Evolutionary conservation across 2,797 vertebrate species (phyloP), one percentile per base, ranked within the genome.

Genomic region (Argya squamiceps): DNA sequence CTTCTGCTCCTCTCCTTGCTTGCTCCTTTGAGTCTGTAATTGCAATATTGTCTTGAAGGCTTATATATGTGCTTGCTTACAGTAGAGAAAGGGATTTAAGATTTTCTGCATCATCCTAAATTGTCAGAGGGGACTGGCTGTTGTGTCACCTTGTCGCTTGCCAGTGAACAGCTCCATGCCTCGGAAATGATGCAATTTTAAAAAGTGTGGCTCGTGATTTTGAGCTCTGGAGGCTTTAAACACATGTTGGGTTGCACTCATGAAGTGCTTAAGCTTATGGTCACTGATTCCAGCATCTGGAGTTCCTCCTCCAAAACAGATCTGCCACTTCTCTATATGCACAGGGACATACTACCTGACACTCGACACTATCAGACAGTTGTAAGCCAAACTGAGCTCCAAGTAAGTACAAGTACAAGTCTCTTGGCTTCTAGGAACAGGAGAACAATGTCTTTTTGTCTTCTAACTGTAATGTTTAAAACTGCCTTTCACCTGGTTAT

Each of bases 361-460:
- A 26, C 16, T n/a, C 78, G 49, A 60, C 16, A 5, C 21, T 77
- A 1, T 70, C 37, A 29, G 87, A 16, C 23, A 20, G 32, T 88
- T 94, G 53, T 56, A 52, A 92, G 37, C 49, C 37, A 58, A 49
- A 55, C 16, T 5, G 47, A 92, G 67, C 80, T 84, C 34, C 36
- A 76, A 62, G 32, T 62, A 70, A 82, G 60, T 76, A 49, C 52
- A n/a, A n/a, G n/a, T n/a, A n/a, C n/a, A n/a, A n/a, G n/a, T n/a
- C n/a, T n/a, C n/a, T n/a, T 39, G 56, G 8, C 34, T 47, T 81
- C 59, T 71, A 96, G 82, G 88, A 93, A 92, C 46, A 90, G 92
- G 36, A 92, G 88, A 92, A 90, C 76, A 91, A 36, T 77, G 56
- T 56, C 70, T 87, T 92, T 73, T 94, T 97, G 55, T 89, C 50